Conservation (phyloP, 2,888 invertebrate species). For the Nephrocerus scutellatus region DNA sequence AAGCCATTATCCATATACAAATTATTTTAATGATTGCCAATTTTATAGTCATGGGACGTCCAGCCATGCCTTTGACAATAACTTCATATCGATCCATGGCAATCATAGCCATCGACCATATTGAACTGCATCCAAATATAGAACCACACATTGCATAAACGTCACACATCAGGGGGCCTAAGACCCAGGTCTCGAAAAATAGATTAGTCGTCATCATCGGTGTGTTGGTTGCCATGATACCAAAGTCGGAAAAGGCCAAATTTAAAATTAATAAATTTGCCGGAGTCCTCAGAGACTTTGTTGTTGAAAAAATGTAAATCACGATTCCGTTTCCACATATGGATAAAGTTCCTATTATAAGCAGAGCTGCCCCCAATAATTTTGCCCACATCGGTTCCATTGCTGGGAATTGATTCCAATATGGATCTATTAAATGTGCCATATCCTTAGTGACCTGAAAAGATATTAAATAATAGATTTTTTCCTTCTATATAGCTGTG, state of each 20-base stretch:
- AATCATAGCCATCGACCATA: slow-evolving; percentile 90
- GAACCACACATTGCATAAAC: slow-evolving; percentile 82
- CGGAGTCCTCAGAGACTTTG: slow-evolving; percentile 65
- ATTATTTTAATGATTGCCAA: slow-evolving; percentile 71
- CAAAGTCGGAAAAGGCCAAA: slow-evolving; percentile 75
- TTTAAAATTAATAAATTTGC: slow-evolving; percentile 87
- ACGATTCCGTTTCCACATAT: slow-evolving; percentile 46
- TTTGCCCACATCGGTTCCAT: slow-evolving; percentile 86
- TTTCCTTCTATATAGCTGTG: too few species aligned
- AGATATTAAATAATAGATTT: too few species aligned
- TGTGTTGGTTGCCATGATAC: slow-evolving; percentile 68
- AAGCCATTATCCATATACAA: slow-evolving; percentile 69
- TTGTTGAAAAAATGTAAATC: slow-evolving; percentile 45
- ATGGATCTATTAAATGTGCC: slow-evolving; percentile 59
- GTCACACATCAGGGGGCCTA: slow-evolving; percentile 71
- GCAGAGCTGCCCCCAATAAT: slow-evolving; percentile 71
- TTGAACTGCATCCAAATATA: slow-evolving; percentile 81
- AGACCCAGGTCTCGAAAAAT: slow-evolving; percentile 45
- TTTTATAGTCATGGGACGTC: slow-evolving; percentile 75
- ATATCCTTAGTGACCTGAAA: slow-evolving; percentile 56
- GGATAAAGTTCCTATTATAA: slow-evolving; percentile 56
- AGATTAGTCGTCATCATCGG: slow-evolving; percentile 48
- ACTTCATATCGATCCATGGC: slow-evolving; percentile 90
- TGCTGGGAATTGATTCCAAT: slow-evolving; percentile 84
- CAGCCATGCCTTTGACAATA: slow-evolving; percentile 84